Percentiles rank a stretch among this genome's conserved stretches.
These are phyloP conservation scores for Leucopsar rothschildi DNA, from an alignment of 2,113 vertebrate species.

Conservation along the genomic window DNA sequence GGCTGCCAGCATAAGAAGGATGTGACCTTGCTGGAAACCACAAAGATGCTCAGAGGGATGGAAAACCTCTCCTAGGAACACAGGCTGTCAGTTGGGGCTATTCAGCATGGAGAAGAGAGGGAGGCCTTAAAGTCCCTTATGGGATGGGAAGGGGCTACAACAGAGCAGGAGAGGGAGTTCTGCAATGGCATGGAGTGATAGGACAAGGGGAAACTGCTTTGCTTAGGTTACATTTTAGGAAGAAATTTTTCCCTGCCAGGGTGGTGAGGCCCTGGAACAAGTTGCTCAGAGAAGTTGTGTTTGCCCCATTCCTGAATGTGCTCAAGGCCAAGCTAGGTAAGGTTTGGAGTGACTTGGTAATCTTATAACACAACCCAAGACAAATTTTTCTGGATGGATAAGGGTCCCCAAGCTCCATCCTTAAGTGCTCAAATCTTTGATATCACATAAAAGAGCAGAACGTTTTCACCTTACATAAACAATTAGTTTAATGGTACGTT, in stretches of 20 bases:
- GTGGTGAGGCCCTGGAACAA: neutral
- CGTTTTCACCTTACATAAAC: neutral
- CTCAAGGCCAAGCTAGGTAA: rapidly evolving
- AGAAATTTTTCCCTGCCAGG: neutral
- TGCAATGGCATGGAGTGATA: neutral
- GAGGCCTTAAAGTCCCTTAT: neutral
- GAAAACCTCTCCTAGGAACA: neutral
- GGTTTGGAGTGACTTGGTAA: neutral
- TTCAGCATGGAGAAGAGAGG: neutral
- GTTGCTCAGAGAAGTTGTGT: neutral
- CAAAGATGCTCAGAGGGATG: neutral
- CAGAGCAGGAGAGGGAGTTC: neutral
- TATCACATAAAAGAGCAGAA: neutral
- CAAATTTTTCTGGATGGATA: neutral
- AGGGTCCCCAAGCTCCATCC: neutral
- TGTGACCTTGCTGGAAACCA: neutral
- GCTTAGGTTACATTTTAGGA: neutral
- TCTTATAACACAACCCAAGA: neutral
- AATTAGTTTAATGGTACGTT: neutral
- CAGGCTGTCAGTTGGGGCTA: neutral
- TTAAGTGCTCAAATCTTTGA: neutral
- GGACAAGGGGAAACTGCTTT: neutral
- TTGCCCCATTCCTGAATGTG: neutral
- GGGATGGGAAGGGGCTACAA: neutral
- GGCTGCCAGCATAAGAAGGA: neutral